Conservation (phyloP, 2,797 vertebrate species). For the Lutjanus campechanus region DNA sequence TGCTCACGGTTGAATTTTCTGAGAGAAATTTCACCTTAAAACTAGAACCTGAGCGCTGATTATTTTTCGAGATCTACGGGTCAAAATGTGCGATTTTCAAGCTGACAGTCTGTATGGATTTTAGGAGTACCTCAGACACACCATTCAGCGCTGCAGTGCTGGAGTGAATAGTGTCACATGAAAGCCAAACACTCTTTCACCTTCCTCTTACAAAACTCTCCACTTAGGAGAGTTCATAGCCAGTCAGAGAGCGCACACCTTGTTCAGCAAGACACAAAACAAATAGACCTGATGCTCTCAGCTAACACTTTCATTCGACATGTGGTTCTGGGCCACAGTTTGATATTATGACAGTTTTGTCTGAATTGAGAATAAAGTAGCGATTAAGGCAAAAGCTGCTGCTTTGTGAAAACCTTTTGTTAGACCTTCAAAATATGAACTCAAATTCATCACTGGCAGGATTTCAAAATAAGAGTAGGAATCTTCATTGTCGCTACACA, state of each 20-base stretch:
- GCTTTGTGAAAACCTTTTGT: no score
- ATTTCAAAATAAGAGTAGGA: no score
- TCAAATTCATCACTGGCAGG: no score
- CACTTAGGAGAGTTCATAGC: constrained; percentile 44
- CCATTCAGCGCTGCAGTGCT: constrained; percentile 6
- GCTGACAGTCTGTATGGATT: constrained; percentile 36
- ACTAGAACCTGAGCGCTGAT: constrained; percentile 20
- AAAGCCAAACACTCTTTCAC: constrained; percentile 46
- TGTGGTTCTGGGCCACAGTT: neutral
- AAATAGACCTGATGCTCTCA: constrained; percentile 2
- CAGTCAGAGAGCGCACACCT: constrained; percentile 3
- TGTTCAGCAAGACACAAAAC: constrained; percentile 15
- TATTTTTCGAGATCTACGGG: constrained; percentile 28
- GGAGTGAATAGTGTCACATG: constrained; percentile 23
- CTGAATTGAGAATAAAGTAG: no score
- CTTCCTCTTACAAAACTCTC: constrained; percentile 61
- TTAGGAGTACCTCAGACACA: constrained; percentile 31
- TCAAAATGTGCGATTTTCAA: constrained; percentile 27
- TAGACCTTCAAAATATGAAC: no score
- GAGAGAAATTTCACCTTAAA: neutral
- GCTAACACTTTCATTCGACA: neutral
- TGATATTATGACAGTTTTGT: neutral
- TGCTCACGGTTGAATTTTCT: no score
- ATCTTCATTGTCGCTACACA: no score
- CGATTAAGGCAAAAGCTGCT: neutral